Conservation (phyloP, 2,797 vertebrate species). For the Phataginus tricuspis region DNA sequence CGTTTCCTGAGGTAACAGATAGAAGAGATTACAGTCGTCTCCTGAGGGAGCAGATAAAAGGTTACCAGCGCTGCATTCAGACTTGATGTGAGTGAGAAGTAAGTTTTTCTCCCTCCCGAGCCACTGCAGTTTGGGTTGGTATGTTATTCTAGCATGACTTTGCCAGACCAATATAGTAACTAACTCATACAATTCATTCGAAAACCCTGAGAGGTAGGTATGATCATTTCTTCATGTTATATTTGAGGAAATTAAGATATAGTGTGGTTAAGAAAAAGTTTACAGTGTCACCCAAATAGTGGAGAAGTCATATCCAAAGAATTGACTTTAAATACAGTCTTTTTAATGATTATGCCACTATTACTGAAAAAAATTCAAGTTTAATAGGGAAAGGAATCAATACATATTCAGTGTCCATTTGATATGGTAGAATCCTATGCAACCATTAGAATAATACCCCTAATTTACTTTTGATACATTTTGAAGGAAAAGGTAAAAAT, state of each 20-base stretch:
- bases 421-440: neutral
- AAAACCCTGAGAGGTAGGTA: neutral
- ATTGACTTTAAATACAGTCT: neutral
- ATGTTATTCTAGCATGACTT: neutral
- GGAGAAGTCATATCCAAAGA: neutral
- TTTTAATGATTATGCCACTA: neutral
- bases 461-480: neutral
- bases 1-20: neutral
- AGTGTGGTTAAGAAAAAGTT: neutral
- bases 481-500: neutral
- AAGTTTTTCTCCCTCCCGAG: neutral
- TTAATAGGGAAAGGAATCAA: neutral
- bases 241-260: neutral
- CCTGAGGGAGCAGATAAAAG: neutral
- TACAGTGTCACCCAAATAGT: rapidly evolving
- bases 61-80: neutral
- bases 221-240: neutral
- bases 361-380: neutral
- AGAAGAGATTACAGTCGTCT: neutral
- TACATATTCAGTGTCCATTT: neutral
- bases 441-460: neutral
- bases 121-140: neutral
- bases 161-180: neutral
- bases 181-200: rapidly evolving
- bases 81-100: neutral